Conservation (phyloP, 2,797 vertebrate genomes). For the Synanceia verrucosa region DNA sequence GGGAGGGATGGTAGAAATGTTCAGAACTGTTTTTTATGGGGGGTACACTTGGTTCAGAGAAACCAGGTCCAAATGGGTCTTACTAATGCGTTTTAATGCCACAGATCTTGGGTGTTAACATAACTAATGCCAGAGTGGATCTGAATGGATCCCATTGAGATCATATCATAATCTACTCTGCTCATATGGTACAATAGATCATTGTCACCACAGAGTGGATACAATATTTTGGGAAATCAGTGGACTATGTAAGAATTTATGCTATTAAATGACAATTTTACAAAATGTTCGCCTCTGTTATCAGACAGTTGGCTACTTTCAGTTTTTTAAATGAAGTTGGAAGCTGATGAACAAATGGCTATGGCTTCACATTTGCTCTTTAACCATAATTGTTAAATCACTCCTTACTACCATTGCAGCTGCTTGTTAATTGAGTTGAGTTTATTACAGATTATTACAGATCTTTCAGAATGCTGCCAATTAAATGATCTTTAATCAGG, state of each 20-base stretch:
- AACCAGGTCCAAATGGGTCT: not conserved
- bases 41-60: not conserved
- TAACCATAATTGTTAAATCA: accelerated
- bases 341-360: not conserved
- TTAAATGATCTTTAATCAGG: not conserved
- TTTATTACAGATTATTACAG: not conserved
- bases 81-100: not conserved
- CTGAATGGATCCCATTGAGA: not conserved
- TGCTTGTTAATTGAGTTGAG: not conserved
- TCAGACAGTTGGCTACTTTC: not conserved
- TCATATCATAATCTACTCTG: not conserved
- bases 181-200: not conserved
- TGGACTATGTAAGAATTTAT: not conserved
- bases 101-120: not conserved
- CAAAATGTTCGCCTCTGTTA: not conserved
- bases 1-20: not conserved
- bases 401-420: not conserved
- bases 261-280: not conserved
- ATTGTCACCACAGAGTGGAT: not conserved
- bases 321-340: not conserved
- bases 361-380: not conserved
- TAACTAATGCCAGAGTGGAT: not conserved
- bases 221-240: not conserved
- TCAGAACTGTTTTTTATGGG: not conserved
- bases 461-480: not conserved